Conservation (phyloP, 2,113 vertebrate species). For the Menura novaehollandiae region DNA sequence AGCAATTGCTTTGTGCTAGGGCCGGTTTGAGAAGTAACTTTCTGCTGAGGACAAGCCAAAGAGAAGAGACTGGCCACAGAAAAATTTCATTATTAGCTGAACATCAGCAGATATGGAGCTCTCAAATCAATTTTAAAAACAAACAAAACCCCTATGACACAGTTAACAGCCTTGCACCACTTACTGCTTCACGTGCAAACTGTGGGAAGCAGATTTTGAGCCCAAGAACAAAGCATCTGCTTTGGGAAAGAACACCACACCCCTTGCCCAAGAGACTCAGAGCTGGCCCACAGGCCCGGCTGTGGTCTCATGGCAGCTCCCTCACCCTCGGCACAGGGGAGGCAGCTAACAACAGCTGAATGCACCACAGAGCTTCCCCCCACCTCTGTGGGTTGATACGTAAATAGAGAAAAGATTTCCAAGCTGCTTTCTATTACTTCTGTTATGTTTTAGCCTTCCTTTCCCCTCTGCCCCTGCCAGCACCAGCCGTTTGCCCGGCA, state of each 20-base stretch:
- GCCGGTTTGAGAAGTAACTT: neutral
- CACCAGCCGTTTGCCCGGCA: neutral
- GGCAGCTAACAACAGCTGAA: neutral
- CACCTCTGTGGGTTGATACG: neutral
- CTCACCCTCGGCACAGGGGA: neutral
- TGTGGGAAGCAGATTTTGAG: neutral
- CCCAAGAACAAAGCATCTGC: rapidly evolving
- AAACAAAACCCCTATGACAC: neutral
- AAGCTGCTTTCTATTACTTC: constrained; percentile 18
- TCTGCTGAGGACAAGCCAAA: neutral
- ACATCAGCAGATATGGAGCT: neutral
- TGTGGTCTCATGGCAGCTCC: neutral
- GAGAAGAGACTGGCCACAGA: neutral
- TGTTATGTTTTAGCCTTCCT: constrained; percentile 20
- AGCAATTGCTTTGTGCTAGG: rapidly evolving
- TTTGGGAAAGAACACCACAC: neutral
- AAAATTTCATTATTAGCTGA: neutral
- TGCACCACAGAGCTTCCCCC: neutral
- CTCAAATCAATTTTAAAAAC: neutral
- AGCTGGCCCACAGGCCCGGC: rapidly evolving
- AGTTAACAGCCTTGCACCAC: neutral
- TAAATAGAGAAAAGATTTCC: neutral
- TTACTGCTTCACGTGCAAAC: neutral
- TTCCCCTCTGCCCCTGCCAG: neutral
- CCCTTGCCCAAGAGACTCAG: rapidly evolving